Evolutionary conservation across 64 coral and sea anemone genomes (phyloP).

Genomic region (Montipora cactus): DNA sequence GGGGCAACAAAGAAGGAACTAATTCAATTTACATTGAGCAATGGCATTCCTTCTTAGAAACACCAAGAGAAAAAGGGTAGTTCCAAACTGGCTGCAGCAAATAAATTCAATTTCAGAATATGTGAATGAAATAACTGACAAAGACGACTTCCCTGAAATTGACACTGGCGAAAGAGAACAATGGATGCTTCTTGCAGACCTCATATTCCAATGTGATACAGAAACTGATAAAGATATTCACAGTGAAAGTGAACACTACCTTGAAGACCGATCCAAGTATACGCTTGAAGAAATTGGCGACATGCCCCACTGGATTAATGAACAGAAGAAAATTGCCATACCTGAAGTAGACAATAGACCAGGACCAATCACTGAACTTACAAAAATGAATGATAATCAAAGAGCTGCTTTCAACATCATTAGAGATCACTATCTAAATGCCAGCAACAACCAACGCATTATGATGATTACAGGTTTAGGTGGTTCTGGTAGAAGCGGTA

Average conservation of each 20-base stretch:
- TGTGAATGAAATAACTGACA: conserved; percentile 40
- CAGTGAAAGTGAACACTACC: not conserved
- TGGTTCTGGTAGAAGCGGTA: conserved; percentile 20
- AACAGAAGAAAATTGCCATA: conserved; percentile 32
- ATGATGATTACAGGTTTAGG: conserved; percentile 49
- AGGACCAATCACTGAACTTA: conserved; percentile 35
- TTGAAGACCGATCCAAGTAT: not conserved
- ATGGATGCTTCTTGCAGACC: conserved; percentile 59
- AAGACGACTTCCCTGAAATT: conserved; percentile 27
- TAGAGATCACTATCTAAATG: conserved; percentile 1
- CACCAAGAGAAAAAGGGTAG: conserved; percentile 13
- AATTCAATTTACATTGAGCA: conserved; percentile 18
- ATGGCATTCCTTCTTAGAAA: conserved; percentile 39
- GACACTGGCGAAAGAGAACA: conserved; percentile 61
- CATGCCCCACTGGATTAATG: conserved; percentile 55
- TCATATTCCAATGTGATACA: conserved; percentile 19
- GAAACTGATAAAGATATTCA: not conserved
- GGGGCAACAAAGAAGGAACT: conserved; percentile 33
- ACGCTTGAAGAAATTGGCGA: conserved; percentile 51
- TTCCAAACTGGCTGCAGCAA: conserved; percentile 36
- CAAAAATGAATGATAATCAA: conserved; percentile 29
- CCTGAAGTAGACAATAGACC: not conserved
- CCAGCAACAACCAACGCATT: conserved; percentile 17
- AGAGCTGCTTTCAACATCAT: not conserved
- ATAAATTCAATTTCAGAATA: conserved; percentile 48